A percentile compares a stretch with the other conserved stretches of the same genome.
Evolutionary conservation across 92 coral and sea anemone genomes (phyloP).

Genomic region (Porites lobata): DNA sequence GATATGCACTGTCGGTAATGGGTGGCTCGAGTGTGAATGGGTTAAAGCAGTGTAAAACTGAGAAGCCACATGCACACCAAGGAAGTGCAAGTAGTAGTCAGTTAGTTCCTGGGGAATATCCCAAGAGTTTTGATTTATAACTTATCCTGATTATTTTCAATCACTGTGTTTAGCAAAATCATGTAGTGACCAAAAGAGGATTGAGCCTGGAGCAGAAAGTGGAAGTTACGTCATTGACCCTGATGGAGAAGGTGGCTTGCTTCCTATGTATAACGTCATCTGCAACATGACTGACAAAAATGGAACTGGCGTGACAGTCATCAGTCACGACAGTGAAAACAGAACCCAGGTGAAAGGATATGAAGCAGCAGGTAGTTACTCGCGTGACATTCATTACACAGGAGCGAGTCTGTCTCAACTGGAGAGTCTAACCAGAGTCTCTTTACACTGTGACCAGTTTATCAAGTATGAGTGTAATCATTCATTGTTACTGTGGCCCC

Average conservation of each 20-base stretch:
- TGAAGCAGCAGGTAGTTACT: not conserved
- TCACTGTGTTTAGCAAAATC: constrained; percentile 29
- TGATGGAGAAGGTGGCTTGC: constrained; percentile 30
- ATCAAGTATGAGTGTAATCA: constrained; percentile 49
- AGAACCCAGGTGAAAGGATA: constrained; percentile 36
- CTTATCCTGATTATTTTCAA: no score
- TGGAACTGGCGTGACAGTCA: constrained; percentile 68
- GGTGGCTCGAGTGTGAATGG: no score
- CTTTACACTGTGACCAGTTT: constrained; percentile 63
- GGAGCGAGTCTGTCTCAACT: constrained; percentile 62
- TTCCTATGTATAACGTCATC: constrained; percentile 31
- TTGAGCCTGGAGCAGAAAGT: not conserved
- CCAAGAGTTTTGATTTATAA: no score
- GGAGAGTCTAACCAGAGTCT: constrained; percentile 49
- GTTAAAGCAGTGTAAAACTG: no score
- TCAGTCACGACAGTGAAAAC: constrained; percentile 70
- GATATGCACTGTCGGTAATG: no score
- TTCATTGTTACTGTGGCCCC: no score
- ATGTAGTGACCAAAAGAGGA: constrained; percentile 35
- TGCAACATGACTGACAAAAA: constrained; percentile 70
- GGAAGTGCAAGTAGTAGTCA: no score
- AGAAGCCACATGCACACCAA: no score
- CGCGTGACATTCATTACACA: constrained; percentile 33
- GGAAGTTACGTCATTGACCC: constrained; percentile 47
- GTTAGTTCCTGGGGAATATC: no score